Evolutionary conservation across 2,888 invertebrate species (phyloP).

Genomic region (Copidosoma aretas): DNA sequence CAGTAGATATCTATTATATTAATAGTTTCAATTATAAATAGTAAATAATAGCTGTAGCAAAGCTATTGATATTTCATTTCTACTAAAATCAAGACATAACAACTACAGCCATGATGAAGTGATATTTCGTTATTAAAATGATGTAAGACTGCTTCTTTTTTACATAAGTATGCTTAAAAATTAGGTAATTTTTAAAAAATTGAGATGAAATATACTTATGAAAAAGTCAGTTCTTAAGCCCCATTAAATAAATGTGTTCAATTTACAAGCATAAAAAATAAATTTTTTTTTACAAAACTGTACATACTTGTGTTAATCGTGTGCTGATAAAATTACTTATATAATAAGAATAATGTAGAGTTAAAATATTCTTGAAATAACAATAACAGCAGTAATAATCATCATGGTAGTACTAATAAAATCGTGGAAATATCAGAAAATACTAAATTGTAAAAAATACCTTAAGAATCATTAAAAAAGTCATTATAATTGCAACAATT

Average conservation of each 20-base stretch:
- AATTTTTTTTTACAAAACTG: conserved; percentile 37
- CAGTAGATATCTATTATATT: conserved; percentile 36
- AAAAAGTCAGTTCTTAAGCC: conserved; percentile 39
- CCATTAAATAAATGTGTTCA: conserved; percentile 27
- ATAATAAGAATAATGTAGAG: not conserved
- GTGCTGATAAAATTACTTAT: conserved; percentile 29
- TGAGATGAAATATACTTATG: conserved; percentile 38
- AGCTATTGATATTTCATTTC: conserved; percentile 29
- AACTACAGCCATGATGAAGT: conserved; percentile 35
- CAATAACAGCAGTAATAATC: conserved; percentile 11
- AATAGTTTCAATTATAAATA: conserved; percentile 36
- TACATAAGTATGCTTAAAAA: conserved; percentile 35
- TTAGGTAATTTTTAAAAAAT: conserved; percentile 37
- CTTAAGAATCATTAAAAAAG: conserved; percentile 29
- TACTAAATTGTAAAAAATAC: conserved; percentile 4
- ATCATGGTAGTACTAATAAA: conserved; percentile 9
- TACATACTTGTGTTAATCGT: conserved; percentile 38
- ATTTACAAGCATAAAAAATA: conserved; percentile 35
- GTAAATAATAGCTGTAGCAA: conserved; percentile 36
- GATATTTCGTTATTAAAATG: conserved; percentile 33
- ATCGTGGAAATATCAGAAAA: not conserved
- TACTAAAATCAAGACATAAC: conserved; percentile 25
- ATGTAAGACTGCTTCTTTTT: conserved; percentile 26
- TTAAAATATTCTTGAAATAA: not conserved
- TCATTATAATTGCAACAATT: conserved; percentile 18